Evolutionary conservation across 92 coral and sea anemone species (phyloP).

Genomic region (Pocillopora grandis): DNA sequence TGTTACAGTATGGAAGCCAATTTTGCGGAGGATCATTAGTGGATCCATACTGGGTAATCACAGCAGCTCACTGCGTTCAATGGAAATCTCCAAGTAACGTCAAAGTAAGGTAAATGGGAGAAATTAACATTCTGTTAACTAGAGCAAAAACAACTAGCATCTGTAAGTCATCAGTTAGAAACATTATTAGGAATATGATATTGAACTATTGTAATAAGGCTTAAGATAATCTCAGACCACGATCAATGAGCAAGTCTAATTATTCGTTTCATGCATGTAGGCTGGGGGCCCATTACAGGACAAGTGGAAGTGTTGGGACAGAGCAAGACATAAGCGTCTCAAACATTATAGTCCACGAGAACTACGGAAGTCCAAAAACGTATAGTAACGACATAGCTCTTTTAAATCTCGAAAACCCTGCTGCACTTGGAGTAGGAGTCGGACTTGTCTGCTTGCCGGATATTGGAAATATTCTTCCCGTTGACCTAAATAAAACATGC

Average conservation of each 20-base stretch:
- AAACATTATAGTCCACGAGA: conserved; percentile 29
- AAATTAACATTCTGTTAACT: neutral
- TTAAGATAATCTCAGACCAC: neutral
- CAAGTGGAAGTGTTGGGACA: conserved; percentile 2
- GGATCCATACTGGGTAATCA: neutral
- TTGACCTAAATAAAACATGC: conserved; percentile 7
- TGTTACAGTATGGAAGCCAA: neutral
- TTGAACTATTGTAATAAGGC: neutral
- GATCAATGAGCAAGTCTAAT: neutral
- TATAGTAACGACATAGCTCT: conserved; percentile 53
- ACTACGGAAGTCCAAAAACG: conserved; percentile 17
- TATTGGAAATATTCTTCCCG: conserved; percentile 7
- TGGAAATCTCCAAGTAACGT: neutral
- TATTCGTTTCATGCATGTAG: neutral
- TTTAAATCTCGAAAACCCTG: conserved; percentile 28
- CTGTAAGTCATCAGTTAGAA: too few species aligned
- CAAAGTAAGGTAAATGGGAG: neutral
- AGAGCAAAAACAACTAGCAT: too few species aligned
- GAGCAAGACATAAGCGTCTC: conserved; percentile 39
- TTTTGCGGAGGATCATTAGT: conserved; percentile 15
- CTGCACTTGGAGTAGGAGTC: conserved; percentile 23
- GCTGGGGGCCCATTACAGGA: conserved; percentile 30
- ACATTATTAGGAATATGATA: too few species aligned
- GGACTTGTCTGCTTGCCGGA: conserved; percentile 50
- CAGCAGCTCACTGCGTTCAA: conserved; percentile 18